phyloP scores from a whole-genome alignment of 2,797 vertebrate genomes.

The Lagorchestes hirsutus region DNA sequence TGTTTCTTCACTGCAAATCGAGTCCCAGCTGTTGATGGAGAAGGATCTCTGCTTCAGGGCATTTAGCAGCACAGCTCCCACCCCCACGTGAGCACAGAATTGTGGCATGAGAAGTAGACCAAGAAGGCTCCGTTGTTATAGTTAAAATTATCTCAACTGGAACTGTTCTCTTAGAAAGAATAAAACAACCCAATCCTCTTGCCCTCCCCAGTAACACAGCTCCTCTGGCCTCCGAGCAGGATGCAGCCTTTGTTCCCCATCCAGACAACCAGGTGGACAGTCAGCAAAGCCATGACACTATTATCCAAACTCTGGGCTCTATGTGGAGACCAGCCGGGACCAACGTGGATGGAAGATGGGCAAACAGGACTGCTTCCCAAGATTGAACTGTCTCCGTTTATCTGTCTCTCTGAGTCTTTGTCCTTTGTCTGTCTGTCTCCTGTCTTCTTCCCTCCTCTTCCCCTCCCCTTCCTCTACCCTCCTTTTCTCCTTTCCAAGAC shows the following conservation, averaged over 20 bases:
- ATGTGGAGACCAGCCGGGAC: constrained; percentile 53
- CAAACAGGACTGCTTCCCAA: constrained; percentile 75
- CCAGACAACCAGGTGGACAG: constrained; percentile 15
- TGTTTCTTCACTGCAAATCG: constrained; percentile 49
- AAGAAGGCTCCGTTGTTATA: constrained; percentile 51
- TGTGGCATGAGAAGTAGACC: background rate
- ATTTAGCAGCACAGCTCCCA: constrained; percentile 38
- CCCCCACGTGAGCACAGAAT: background rate
- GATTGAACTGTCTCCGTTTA: constrained; percentile 48
- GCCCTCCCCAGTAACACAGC: background rate
- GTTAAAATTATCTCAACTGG: constrained; percentile 64
- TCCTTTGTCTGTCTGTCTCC: background rate
- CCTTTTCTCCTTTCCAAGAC: background rate
- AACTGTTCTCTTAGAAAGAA: constrained; percentile 53
- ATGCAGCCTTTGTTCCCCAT: constrained; percentile 70
- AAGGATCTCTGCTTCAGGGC: constrained; percentile 66
- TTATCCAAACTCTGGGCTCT: constrained; percentile 79
- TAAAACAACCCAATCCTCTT: constrained; percentile 39
- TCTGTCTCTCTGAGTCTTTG: background rate
- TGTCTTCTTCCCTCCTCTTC: background rate
- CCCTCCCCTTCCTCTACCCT: constrained; percentile 34
- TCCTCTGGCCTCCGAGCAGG: constrained; percentile 45
- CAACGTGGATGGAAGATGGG: constrained; percentile 65
- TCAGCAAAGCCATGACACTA: constrained; percentile 75
- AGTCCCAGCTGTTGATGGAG: constrained; percentile 73